phyloP scores from a whole-genome alignment of 2,113 vertebrate genomes.

The Anarrhichthys ocellatus region DNA sequence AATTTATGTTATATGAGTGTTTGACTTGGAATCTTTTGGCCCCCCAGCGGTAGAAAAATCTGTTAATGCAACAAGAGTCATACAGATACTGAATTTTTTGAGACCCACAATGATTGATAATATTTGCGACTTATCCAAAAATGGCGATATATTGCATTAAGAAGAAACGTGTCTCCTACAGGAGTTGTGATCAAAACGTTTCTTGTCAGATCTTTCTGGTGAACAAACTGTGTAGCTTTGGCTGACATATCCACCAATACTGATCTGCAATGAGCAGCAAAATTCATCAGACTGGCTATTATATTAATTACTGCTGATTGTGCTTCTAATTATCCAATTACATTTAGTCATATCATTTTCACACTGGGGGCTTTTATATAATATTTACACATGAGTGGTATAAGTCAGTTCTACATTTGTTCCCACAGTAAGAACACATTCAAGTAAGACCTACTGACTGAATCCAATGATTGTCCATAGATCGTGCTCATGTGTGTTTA shows the following conservation, averaged over 20 bases:
- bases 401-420: conserved; percentile 9
- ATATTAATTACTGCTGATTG: background rate
- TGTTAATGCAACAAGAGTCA: background rate
- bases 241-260: background rate
- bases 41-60: background rate
- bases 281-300: background rate
- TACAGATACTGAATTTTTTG: background rate
- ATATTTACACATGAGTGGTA: conserved; percentile 8
- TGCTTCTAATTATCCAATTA: conserved; percentile 4
- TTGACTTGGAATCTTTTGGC: background rate
- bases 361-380: background rate
- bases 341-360: conserved; percentile 1
- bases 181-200: background rate
- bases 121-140: no score
- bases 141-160: no score
- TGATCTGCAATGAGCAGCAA: background rate
- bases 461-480: conserved; percentile 4
- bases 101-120: no score
- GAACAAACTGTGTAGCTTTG: background rate
- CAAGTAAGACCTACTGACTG: conserved; percentile 20
- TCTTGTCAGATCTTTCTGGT: background rate
- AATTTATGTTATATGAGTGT: background rate
- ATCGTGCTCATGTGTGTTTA: background rate
- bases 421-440: conserved; percentile 12
- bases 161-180: background rate